Percentiles rank a stretch among this genome's conserved stretches.
Conservation (phyloP, 2,888 invertebrate species). For the Julus scandinavius region DNA sequence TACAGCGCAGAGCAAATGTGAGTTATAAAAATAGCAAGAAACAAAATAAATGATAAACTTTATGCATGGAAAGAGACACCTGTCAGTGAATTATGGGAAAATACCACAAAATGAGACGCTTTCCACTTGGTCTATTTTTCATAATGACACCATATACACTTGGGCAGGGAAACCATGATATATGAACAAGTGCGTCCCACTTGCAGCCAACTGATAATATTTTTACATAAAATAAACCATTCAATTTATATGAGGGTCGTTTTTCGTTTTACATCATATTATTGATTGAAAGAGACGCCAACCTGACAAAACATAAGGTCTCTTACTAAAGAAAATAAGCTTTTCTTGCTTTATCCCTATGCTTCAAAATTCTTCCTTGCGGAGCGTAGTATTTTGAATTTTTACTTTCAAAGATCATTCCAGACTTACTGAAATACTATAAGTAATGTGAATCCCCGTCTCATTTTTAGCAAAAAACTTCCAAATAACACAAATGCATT, state of each 20-base stretch:
- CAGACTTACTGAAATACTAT: neutral
- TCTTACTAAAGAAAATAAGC: neutral
- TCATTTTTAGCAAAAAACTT: neutral
- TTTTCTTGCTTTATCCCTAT: neutral
- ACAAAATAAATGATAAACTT: constrained; percentile 24
- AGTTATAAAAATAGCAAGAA: neutral
- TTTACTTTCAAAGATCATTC: no score
- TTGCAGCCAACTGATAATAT: constrained; percentile 20
- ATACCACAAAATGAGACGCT: constrained; percentile 14
- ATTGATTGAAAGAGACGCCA: constrained; percentile 12
- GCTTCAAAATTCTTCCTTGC: no score
- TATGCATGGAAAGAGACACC: constrained; percentile 44
- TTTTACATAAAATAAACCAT: constrained; percentile 25
- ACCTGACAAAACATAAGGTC: neutral
- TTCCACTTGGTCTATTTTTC: constrained; percentile 31
- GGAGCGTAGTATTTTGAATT: no score
- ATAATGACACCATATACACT: neutral
- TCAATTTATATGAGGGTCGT: neutral
- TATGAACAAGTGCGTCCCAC: neutral
- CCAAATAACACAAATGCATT: neutral
- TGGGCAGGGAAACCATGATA: neutral
- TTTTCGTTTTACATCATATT: neutral
- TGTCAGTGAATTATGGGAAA: constrained; percentile 40
- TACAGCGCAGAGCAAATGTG: neutral
- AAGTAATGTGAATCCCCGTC: neutral